Evolutionary conservation across 2,888 invertebrate genomes (phyloP), one percentile per base, ranked within the genome.

Genomic region (Eulithis prunata): DNA sequence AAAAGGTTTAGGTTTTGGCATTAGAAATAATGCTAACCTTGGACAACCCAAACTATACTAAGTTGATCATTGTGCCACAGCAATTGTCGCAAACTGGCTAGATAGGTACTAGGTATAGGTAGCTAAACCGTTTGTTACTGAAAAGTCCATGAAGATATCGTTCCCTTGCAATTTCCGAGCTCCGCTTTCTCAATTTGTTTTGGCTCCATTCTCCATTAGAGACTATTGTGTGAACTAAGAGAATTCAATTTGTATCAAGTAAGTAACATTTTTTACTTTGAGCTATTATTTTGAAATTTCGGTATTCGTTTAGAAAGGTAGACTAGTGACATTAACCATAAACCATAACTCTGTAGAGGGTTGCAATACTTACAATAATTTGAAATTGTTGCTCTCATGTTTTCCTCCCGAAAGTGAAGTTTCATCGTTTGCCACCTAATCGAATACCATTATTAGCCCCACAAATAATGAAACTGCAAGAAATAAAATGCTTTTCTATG

Each of bases 161-260:
- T 59, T 46, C 49, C n/a, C 51, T 41, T 53, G 41, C 56, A 61
- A 63, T 62, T 58, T 60, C 53, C 11, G 28, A 56, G 57, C 36
- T 47, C 56, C 36, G 43, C 51, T 69, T 55, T 45, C 64, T 61
- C 58, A 11, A 49, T 68, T 62, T 59, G 60, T 64, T 66, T 64
- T 52, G 57, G 51, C 63, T 68, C 49, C 60, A 56, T 58, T 58
- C 61, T 64, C 63, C 56, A 70, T 68, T 70, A 66, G 63, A 66
- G 51, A 51, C 43, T 62, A 68, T 71, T 68, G 70, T 71, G 64
- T 62, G 59, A 53, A 60, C 61, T 59, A 53, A 47, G 41, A 58
- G 46, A 57, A 58, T 56, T 61, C 62, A 55, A 58, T 66, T 62
- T 51, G 54, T 62, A 49, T 43, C 10, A 51, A 14, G 14, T 51